Percentiles rank a stretch among this genome's conserved stretches.
Evolutionary conservation across 2,888 invertebrate genomes (phyloP).

Genomic region (Scrobipalpa atriplicella): DNA sequence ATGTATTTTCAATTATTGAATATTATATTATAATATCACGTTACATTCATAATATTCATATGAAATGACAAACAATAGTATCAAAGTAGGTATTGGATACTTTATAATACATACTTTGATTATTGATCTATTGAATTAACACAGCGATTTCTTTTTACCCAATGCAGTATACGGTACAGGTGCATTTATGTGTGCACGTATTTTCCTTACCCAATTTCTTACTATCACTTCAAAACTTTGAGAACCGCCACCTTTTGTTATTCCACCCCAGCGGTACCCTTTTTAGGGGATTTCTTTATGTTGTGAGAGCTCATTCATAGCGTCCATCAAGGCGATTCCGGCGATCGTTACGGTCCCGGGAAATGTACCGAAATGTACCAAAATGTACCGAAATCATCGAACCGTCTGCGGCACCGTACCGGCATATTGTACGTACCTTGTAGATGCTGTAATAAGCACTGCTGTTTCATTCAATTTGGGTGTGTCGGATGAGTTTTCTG

Average conservation of each 20-base stretch:
- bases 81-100: no score
- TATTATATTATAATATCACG: no score
- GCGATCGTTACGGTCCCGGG: slow-evolving; percentile 84
- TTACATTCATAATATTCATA: no score
- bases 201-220: no score
- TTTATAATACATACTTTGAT: no score
- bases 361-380: slow-evolving; percentile 84
- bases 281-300: slow-evolving; percentile 84
- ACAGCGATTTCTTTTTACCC: no score
- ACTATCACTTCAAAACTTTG: slow-evolving; percentile 40
- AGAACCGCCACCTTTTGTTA: slow-evolving; percentile 46
- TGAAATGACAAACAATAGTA: no score
- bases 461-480: slow-evolving; percentile 20
- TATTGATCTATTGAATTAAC: no score
- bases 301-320: slow-evolving; percentile 84
- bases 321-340: slow-evolving; percentile 86
- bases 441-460: slow-evolving; percentile 23
- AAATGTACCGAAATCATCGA: slow-evolving; percentile 83
- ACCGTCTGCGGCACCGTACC: slow-evolving; percentile 50
- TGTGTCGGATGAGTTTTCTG: background rate
- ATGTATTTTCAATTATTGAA: no score
- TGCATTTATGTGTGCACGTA: no score
- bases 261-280: slow-evolving; percentile 78
- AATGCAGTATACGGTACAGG: no score
- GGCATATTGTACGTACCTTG: slow-evolving; percentile 71